These are phyloP conservation scores for Asteroscopus sphinx DNA, from an alignment of 2,888 invertebrate species.

Conservation along the genomic window DNA sequence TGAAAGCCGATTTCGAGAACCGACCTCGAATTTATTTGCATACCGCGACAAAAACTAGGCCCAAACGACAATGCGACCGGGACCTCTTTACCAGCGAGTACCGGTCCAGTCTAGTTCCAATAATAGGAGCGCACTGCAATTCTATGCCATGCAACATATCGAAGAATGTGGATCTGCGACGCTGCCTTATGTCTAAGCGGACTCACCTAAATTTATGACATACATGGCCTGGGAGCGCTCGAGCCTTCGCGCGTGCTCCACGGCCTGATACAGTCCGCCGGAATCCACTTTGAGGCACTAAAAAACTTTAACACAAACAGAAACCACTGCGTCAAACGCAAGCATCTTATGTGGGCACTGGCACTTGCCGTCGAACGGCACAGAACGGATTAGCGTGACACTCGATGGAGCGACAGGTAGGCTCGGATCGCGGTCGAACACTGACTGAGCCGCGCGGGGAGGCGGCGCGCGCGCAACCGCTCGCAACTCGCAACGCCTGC, in stretches of 20 bases:
- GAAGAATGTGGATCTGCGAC: conserved; percentile 75
- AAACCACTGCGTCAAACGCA: conserved; percentile 82
- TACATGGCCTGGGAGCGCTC: conserved; percentile 90
- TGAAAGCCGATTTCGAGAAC: conserved; percentile 74
- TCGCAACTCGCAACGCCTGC: conserved; percentile 36
- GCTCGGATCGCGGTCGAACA: conserved; percentile 80
- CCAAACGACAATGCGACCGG: conserved; percentile 50
- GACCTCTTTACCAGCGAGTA: conserved; percentile 71
- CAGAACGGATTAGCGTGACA: conserved; percentile 65
- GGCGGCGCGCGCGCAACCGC: conserved; percentile 47
- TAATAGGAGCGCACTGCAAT: conserved; percentile 73
- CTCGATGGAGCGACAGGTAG: conserved; percentile 72
- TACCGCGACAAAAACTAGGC: conserved; percentile 70
- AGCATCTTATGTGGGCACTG: conserved; percentile 83
- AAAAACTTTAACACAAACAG: conserved; percentile 80
- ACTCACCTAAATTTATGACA: conserved; percentile 90
- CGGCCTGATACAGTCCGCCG: conserved; percentile 87
- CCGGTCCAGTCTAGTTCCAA: conserved; percentile 83
- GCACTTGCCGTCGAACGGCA: conserved; percentile 77
- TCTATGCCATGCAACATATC: conserved; percentile 65
- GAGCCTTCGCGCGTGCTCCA: conserved; percentile 87
- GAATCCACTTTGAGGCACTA: conserved; percentile 87
- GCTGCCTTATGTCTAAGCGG: conserved; percentile 73
- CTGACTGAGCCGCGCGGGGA: conserved; percentile 67
- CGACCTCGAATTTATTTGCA: conserved; percentile 67